A percentile compares a stretch with the other conserved stretches of the same genome.
These are phyloP conservation scores for Calameuta idolon DNA, from an alignment of 2,888 invertebrate genomes.

Conservation along the genomic window DNA sequence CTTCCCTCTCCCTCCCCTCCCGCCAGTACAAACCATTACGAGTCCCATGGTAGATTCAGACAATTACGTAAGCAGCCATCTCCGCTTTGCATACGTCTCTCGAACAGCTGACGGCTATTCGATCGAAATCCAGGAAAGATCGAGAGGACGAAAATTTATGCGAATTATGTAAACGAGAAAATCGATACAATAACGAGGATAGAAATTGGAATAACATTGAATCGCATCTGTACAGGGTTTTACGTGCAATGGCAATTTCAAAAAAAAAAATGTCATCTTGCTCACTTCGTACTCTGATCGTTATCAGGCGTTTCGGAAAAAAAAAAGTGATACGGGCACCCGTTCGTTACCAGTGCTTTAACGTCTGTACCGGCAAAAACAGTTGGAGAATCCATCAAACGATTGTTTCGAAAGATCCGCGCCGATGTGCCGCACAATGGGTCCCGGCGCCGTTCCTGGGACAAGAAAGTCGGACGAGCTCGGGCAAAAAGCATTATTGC, in stretches of 20 bases:
- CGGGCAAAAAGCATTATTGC: slow-evolving; percentile 6
- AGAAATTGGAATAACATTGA: no score
- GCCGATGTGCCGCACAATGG: neutral
- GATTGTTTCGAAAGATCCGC: slow-evolving; percentile 3
- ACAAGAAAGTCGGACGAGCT: slow-evolving; percentile 9
- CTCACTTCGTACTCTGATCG: neutral
- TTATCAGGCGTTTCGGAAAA: neutral
- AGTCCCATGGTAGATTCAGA: neutral
- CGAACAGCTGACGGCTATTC: neutral
- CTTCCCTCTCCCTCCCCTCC: neutral
- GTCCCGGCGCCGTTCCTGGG: neutral
- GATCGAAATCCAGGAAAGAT: neutral
- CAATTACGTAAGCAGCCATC: neutral
- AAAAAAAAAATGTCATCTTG: neutral
- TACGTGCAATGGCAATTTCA: neutral
- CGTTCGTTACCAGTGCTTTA: slow-evolving; percentile 8
- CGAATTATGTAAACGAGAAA: neutral
- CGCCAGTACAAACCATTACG: neutral
- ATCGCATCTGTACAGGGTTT: no score
- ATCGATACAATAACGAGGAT: neutral
- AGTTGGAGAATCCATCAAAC: slow-evolving; percentile 8
- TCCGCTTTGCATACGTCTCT: neutral
- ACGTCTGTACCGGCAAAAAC: slow-evolving; percentile 2
- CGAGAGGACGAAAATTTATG: neutral
- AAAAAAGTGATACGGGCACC: neutral